These are phyloP conservation scores for Bufo bufo DNA, from an alignment of 2,113 vertebrate species.

Conservation along the genomic window DNA sequence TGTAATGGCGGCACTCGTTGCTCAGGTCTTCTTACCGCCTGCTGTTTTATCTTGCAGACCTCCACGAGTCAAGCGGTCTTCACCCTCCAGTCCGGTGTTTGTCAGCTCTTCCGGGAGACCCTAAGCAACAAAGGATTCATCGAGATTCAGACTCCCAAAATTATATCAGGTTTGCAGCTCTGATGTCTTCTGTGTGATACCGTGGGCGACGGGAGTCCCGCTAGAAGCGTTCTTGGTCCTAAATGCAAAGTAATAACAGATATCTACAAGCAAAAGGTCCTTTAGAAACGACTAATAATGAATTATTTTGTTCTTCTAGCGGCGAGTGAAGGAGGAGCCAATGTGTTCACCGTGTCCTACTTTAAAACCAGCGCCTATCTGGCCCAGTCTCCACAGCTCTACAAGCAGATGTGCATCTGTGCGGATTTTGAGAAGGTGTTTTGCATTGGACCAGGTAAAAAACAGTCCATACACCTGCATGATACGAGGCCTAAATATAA, in stretches of 20 bases:
- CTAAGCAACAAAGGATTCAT: slow-evolving; percentile 91
- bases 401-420: slow-evolving; percentile 99
- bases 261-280: too few relatives aligned
- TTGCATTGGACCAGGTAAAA: slow-evolving; percentile 95
- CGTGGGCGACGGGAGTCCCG: background rate
- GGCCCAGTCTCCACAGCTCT: slow-evolving; percentile 97
- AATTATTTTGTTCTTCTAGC: slow-evolving; percentile 73
- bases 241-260: too few relatives aligned
- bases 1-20: too few relatives aligned
- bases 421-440: slow-evolving; percentile 99
- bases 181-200: background rate
- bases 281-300: too few relatives aligned
- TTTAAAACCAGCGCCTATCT: slow-evolving; percentile 98
- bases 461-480: background rate
- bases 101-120: slow-evolving; percentile 93
- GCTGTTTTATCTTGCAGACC: slow-evolving; percentile 75
- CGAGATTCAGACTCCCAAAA: slow-evolving; percentile 98
- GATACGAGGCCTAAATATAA: too few relatives aligned
- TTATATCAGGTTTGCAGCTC: slow-evolving; percentile 88
- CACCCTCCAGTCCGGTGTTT: slow-evolving; percentile 89
- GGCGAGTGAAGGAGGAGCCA: slow-evolving; percentile 98
- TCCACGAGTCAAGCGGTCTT: slow-evolving; percentile 96
- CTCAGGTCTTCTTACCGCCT: background rate
- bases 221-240: too few relatives aligned
- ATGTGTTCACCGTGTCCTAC: slow-evolving; percentile 98